Evolutionary conservation across 1,140 invertebrate species (phyloP).

Genomic region (Maconellicoccus hirsutus): DNA sequence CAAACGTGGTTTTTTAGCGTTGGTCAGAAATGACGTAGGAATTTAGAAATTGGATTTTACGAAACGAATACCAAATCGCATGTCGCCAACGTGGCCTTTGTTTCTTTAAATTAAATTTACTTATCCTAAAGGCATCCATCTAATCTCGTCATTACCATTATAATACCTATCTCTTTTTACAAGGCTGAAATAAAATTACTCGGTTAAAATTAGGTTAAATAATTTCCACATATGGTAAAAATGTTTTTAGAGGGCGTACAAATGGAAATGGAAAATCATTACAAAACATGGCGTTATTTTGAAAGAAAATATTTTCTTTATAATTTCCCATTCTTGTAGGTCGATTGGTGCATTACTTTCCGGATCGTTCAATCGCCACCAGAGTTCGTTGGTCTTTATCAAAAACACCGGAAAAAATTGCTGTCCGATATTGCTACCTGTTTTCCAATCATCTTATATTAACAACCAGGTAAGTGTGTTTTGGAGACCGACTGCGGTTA

Average conservation of each 20-base stretch:
- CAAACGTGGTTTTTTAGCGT: too few relatives aligned
- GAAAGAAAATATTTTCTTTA: background rate
- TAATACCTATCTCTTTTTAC: background rate
- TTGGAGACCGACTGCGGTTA: too few relatives aligned
- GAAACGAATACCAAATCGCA: too few relatives aligned
- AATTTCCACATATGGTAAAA: background rate
- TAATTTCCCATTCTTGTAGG: background rate
- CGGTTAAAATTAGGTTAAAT: background rate
- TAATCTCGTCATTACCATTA: background rate
- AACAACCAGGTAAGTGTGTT: constrained; percentile 54
- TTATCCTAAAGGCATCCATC: background rate
- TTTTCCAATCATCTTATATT: constrained; percentile 81
- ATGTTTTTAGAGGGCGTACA: too few relatives aligned
- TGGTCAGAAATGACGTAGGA: too few relatives aligned
- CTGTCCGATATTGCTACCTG: constrained; percentile 67
- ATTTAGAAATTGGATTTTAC: too few relatives aligned
- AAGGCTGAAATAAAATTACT: background rate
- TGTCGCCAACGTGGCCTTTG: background rate
- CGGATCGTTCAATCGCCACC: background rate
- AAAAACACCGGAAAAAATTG: constrained; percentile 54
- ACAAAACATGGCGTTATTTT: too few relatives aligned
- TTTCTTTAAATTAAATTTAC: background rate
- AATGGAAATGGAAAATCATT: too few relatives aligned
- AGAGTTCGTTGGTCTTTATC: constrained; percentile 5
- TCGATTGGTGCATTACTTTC: constrained; percentile 16